Evolutionary conservation across 2,888 invertebrate species (phyloP).

Genomic region (Aspidiotus destructor): DNA sequence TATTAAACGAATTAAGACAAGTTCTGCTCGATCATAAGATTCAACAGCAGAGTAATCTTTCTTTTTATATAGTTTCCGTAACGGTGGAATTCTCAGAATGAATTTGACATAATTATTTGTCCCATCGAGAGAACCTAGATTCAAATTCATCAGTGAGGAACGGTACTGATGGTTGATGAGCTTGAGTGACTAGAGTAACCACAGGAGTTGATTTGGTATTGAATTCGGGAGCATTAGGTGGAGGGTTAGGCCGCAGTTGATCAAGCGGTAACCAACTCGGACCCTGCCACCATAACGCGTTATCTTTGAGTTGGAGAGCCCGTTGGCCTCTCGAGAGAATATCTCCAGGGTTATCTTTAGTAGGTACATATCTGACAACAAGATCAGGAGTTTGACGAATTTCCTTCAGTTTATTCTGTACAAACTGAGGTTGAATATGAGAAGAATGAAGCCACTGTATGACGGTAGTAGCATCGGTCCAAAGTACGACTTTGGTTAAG

Average conservation of each 20-base stretch:
- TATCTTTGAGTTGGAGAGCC: neutral
- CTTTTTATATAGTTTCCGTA: too few species aligned
- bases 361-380: neutral
- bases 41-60: too few species aligned
- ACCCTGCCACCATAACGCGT: neutral
- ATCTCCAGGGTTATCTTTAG: neutral
- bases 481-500: too few species aligned
- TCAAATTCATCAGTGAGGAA: neutral
- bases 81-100: too few species aligned
- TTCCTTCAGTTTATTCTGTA: too few species aligned
- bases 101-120: too few species aligned
- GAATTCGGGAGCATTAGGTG: neutral
- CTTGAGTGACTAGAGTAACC: neutral
- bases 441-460: too few species aligned
- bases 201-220: neutral
- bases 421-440: too few species aligned
- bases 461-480: too few species aligned
- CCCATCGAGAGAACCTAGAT: neutral
- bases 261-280: neutral
- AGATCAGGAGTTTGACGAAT: too few species aligned
- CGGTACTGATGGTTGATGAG: neutral
- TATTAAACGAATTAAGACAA: too few species aligned
- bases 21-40: too few species aligned
- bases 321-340: neutral
- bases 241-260: neutral